Percentiles rank a stretch among this genome's conserved stretches.
phyloP scores from a whole-genome alignment of 1,140 invertebrate species.

The Manduca sexta region DNA sequence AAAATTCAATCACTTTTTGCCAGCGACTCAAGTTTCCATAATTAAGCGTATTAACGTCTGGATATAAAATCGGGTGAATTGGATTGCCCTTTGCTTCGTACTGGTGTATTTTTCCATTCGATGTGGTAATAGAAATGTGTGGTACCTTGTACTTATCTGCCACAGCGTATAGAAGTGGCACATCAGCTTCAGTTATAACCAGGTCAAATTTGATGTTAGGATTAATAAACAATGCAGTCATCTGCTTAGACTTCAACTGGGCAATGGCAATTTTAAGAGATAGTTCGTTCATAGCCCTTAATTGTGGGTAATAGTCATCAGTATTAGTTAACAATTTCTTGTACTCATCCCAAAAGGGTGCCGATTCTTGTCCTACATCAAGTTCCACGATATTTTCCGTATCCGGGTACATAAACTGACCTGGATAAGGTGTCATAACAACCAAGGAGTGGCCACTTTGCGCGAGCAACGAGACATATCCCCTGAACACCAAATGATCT shows the following conservation, averaged over 20 bases:
- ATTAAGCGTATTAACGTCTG: conserved; percentile 48
- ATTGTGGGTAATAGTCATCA: conserved; percentile 44
- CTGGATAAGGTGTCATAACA: conserved; percentile 64
- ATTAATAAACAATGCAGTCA: conserved; percentile 50
- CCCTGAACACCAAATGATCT: conserved; percentile 54
- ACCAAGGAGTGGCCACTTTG: conserved; percentile 47
- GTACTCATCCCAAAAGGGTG: conserved; percentile 46
- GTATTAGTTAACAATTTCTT: conserved; percentile 38
- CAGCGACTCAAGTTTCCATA: conserved; percentile 42
- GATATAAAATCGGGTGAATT: conserved; percentile 49
- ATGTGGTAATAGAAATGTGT: conserved; percentile 53
- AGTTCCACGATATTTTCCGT: conserved; percentile 47
- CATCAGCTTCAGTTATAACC: conserved; percentile 61
- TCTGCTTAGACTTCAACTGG: conserved; percentile 52
- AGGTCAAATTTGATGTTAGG: conserved; percentile 59
- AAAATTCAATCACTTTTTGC: conserved; percentile 47
- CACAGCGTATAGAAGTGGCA: conserved; percentile 53
- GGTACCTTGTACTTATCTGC: conserved; percentile 59
- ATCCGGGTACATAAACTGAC: conserved; percentile 46
- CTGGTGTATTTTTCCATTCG: conserved; percentile 51
- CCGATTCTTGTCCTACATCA: conserved; percentile 47
- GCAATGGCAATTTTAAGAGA: conserved; percentile 48
- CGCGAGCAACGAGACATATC: conserved; percentile 43
- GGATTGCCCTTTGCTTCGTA: conserved; percentile 57
- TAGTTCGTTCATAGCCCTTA: conserved; percentile 43